These are phyloP conservation scores for Centrocercus urophasianus DNA, from an alignment of 2,113 vertebrate genomes.

Conservation along the genomic window DNA sequence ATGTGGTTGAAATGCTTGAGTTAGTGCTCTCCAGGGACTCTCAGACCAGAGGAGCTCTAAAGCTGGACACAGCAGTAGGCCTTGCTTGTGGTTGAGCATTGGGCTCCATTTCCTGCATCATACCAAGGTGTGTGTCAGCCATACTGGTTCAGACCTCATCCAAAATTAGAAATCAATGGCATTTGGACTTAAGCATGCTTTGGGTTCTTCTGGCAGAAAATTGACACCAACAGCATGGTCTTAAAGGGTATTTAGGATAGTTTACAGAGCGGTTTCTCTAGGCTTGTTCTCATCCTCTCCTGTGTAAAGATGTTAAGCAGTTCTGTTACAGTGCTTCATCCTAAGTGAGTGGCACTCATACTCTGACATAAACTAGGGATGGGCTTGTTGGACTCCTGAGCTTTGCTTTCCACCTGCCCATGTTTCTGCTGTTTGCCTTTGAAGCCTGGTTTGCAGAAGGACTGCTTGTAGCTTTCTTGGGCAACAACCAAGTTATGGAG, in stretches of 20 bases:
- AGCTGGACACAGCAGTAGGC: not conserved
- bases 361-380: not conserved
- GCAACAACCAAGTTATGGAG: not conserved
- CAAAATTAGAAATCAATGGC: not conserved
- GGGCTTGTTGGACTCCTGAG: not conserved
- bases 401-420: not conserved
- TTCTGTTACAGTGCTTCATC: not conserved
- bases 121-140: not conserved
- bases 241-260: not conserved
- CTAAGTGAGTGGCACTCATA: not conserved
- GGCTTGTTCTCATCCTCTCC: not conserved
- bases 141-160: not conserved
- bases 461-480: not conserved
- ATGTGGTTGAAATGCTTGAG: not conserved
- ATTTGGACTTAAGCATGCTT: not conserved
- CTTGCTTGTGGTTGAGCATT: not conserved
- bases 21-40: not conserved
- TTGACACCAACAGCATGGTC: not conserved
- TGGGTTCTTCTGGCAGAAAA: not conserved
- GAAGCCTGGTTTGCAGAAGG: not conserved
- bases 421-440: not conserved
- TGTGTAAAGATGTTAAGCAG: not conserved
- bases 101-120: not conserved
- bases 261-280: not conserved
- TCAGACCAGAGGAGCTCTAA: not conserved